Percentiles rank a stretch among this genome's conserved stretches.
These are phyloP conservation scores for Pammene fasciana DNA, from an alignment of 2,888 invertebrate species.

Conservation along the genomic window DNA sequence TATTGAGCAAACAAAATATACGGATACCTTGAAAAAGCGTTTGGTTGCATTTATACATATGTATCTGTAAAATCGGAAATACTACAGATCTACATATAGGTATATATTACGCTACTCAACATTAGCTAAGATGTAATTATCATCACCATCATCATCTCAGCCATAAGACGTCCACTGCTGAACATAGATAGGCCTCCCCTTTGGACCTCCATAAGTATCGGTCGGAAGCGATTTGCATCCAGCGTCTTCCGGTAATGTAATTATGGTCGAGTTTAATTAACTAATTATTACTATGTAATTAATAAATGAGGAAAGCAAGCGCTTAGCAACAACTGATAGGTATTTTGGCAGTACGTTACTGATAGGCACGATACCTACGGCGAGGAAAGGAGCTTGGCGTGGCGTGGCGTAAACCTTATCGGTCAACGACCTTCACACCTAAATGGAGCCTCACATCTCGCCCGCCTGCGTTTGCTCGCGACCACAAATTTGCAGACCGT, in stretches of 20 bases:
- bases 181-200: too few species aligned
- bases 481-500: slow-evolving; percentile 63
- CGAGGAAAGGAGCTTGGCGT: slow-evolving; percentile 66
- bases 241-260: too few species aligned
- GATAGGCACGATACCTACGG: slow-evolving; percentile 63
- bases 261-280: slow-evolving; percentile 3
- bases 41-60: background rate
- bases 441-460: slow-evolving; percentile 79
- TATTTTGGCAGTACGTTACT: slow-evolving; percentile 49
- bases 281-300: background rate
- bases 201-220: too few species aligned
- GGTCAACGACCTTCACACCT: slow-evolving; percentile 82
- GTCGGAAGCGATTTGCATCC: too few species aligned
- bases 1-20: background rate
- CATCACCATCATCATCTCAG: too few species aligned
- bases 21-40: background rate
- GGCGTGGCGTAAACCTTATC: slow-evolving; percentile 76
- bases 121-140: background rate
- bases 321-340: slow-evolving; percentile 35
- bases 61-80: background rate
- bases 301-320: slow-evolving; percentile 20
- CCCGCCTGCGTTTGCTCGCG: slow-evolving; percentile 59
- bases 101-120: background rate
- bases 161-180: too few species aligned
- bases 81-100: too few species aligned